Evolutionary conservation across 2,888 invertebrate genomes (phyloP), one percentile per base, ranked within the genome.

Genomic region (Seladonia tumulorum): DNA sequence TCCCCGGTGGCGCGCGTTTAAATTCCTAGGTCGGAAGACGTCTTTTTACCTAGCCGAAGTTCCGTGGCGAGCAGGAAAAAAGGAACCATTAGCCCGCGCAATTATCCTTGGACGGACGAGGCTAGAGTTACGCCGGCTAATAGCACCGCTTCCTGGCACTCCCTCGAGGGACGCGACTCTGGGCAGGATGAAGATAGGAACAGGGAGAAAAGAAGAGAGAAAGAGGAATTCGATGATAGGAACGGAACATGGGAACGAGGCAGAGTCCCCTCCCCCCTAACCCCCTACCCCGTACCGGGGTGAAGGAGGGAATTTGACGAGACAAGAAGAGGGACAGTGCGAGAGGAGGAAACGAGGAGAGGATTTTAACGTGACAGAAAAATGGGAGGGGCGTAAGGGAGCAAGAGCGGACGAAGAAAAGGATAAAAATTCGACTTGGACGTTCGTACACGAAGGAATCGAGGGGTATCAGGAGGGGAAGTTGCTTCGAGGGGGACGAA

Each of bases 121-220:
- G 91, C 90, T 90, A 89, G 90, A 93, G 93, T 94, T 93, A 93
- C 92, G 91, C 83, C 89, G 88, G 89, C 92, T 94, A 94, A 93
- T 94, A 92, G 92, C 92, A 82, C 90, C 90, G 92, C 92, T 94
- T 94, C 94, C 94, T 94, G 94, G 91, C 94, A 91, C 94, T 93
- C 94, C 94, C 93, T 93, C 89, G 90, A 91, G 93, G 80, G 88
- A 90, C 84, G 82, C 76, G 75, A 47, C 39, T 47, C 72, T 12
- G 76, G 22, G 39, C 16, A n/a, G 49, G 79, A 70, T 53, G 60
- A 70, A 47, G 76, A 72, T n/a, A 60, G 71, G 16, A 29, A 45
- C 42, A 47, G 70, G 49, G 22, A 16, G 63, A 29, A 16, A 29
- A 29, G 29, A 2, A 63, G 63, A 29, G 63, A 29, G 63, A 2